Percentiles rank a stretch among this genome's conserved stretches.
These are phyloP conservation scores for Atta cephalotes DNA, from an alignment of 1,140 invertebrate genomes.

Conservation along the genomic window DNA sequence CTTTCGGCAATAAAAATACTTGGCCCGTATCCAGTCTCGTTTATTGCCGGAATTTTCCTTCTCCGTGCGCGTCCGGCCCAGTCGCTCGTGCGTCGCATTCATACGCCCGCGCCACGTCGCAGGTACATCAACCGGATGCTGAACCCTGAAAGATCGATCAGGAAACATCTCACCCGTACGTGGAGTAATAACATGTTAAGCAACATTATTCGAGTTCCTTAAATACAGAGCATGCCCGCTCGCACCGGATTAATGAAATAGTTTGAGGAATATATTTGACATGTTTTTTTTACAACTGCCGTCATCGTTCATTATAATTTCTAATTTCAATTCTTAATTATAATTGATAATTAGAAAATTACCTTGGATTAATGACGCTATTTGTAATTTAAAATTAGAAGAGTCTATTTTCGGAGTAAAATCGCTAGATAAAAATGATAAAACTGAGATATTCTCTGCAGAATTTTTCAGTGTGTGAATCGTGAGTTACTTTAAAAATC, in stretches of 20 bases:
- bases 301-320: not conserved
- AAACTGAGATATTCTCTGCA: not conserved
- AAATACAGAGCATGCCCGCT: not conserved
- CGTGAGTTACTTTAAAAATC: not conserved
- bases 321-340: not conserved
- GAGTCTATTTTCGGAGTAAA: not conserved
- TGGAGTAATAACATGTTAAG: conserved; percentile 32
- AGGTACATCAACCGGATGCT: conserved; percentile 44
- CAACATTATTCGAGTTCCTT: not conserved
- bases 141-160: conserved; percentile 10
- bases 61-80: conserved; percentile 19
- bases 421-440: not conserved
- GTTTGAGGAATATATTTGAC: not conserved
- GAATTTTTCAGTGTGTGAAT: not conserved
- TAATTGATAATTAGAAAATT: conserved; percentile 13
- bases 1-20: conserved; percentile 75
- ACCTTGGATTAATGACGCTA: not conserved
- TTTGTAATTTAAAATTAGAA: conserved; percentile 12
- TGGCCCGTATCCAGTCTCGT: conserved; percentile 71
- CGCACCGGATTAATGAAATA: not conserved
- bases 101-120: conserved; percentile 21
- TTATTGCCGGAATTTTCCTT: conserved; percentile 76
- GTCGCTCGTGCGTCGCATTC: conserved; percentile 68
- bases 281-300: not conserved
- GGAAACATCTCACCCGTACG: conserved; percentile 9